These are phyloP conservation scores for Drosophila antonietae DNA, from an alignment of 2,888 invertebrate genomes.

Conservation along the genomic window DNA sequence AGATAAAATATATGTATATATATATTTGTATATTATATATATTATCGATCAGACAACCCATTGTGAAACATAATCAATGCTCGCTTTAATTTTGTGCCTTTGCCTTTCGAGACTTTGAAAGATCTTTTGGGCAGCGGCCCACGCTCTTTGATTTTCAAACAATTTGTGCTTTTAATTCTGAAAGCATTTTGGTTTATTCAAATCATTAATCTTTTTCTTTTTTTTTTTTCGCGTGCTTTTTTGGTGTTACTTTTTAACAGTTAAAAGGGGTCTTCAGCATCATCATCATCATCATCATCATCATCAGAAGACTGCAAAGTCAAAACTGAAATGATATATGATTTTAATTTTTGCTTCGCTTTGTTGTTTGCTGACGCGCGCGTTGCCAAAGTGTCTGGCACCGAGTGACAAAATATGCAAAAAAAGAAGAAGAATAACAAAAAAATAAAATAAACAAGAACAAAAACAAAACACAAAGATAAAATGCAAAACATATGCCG, in stretches of 20 bases:
- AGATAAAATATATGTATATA: conserved; percentile 9
- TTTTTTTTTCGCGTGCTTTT: conserved; percentile 10
- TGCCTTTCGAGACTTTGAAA: conserved; percentile 25
- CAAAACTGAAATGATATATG: conserved; percentile 45
- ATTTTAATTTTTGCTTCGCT: conserved; percentile 12
- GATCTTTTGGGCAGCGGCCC: conserved; percentile 19
- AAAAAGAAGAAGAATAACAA: conserved; percentile 16
- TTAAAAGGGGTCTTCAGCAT: conserved; percentile 55
- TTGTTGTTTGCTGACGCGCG: conserved; percentile 22
- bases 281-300: conserved; percentile 35
- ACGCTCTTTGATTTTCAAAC: conserved; percentile 23
- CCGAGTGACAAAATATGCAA: conserved; percentile 61
- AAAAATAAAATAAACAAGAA: conserved; percentile 21
- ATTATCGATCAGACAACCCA: conserved; percentile 3
- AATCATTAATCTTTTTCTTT: conserved; percentile 62
- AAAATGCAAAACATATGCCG: background rate
- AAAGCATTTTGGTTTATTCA: conserved; percentile 53
- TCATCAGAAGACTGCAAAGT: background rate
- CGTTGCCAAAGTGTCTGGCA: conserved; percentile 66
- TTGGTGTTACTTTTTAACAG: conserved; percentile 48
- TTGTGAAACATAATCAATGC: conserved; percentile 37
- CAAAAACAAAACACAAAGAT: conserved; percentile 17
- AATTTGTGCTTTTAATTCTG: conserved; percentile 54
- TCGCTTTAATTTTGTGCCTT: conserved; percentile 15
- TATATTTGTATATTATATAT: background rate